Percentiles rank a stretch among this genome's conserved stretches.
phyloP scores from a whole-genome alignment of 2,888 invertebrate genomes.

The Trachelus tabidus region DNA sequence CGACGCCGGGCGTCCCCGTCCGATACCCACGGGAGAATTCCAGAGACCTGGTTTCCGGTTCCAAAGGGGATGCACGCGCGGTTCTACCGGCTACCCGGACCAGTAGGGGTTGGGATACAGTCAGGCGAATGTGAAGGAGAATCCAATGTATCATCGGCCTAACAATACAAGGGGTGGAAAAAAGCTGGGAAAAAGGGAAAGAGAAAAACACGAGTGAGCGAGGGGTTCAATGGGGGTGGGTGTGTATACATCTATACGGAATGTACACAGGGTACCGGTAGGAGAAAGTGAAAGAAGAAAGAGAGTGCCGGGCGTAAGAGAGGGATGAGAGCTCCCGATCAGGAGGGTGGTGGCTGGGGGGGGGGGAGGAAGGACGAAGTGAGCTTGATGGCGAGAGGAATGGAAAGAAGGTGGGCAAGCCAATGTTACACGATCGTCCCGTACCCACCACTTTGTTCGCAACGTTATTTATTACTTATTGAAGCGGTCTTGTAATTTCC shows the following conservation, averaged over 20 bases:
- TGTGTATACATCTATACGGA: not conserved
- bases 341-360: too few relatives aligned
- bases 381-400: not conserved
- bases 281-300: not conserved
- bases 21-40: not conserved
- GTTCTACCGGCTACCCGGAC: not conserved
- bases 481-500: constrained; percentile 55
- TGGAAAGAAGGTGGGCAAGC: not conserved
- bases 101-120: not conserved
- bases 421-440: constrained; percentile 3
- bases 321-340: not conserved
- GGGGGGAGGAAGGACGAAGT: too few relatives aligned
- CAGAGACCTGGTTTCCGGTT: not conserved
- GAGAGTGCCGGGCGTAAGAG: not conserved
- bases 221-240: not conserved
- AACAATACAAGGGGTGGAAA: constrained; percentile 12
- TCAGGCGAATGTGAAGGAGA: not conserved
- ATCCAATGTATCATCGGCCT: constrained; percentile 12
- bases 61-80: not conserved
- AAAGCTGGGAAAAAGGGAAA: not conserved
- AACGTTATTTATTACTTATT: constrained; percentile 57
- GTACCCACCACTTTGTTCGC: constrained; percentile 38
- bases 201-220: not conserved
- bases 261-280: not conserved
- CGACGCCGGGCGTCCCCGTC: not conserved